Evolutionary conservation across 2,888 invertebrate genomes (phyloP).

Genomic region (Caenorhabditis afra): DNA sequence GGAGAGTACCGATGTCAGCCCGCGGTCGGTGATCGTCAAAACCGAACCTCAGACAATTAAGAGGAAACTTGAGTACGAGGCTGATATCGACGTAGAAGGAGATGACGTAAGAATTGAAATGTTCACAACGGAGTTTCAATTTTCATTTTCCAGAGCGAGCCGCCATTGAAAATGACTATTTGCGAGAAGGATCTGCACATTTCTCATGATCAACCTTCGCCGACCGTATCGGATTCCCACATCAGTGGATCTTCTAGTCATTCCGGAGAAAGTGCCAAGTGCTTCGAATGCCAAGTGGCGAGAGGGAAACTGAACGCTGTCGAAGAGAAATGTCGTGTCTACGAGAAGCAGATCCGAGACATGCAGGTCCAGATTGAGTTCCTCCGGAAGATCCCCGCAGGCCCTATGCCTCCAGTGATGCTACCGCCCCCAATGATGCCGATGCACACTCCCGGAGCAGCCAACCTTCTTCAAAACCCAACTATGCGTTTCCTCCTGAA

Average conservation of each 20-base stretch:
- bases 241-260: conserved; percentile 72
- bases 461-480: conserved; percentile 61
- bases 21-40: conserved; percentile 57
- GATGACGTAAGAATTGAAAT: conserved; percentile 30
- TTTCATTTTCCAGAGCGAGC: conserved; percentile 46
- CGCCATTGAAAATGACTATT: conserved; percentile 62
- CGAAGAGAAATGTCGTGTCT: conserved; percentile 59
- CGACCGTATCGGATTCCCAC: conserved; percentile 77
- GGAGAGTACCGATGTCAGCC: conserved; percentile 48
- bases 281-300: conserved; percentile 70
- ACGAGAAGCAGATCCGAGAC: conserved; percentile 63
- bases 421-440: conserved; percentile 51
- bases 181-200: conserved; percentile 63
- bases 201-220: conserved; percentile 70
- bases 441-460: conserved; percentile 31
- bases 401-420: conserved; percentile 45
- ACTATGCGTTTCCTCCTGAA: conserved; percentile 61
- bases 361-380: conserved; percentile 57
- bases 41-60: conserved; percentile 32
- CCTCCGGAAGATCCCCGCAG: conserved; percentile 37
- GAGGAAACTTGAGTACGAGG: conserved; percentile 38
- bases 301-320: conserved; percentile 56
- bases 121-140: neutral
- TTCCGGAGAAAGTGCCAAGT: conserved; percentile 63
- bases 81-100: conserved; percentile 62